phyloP scores from a whole-genome alignment of 2,113 vertebrate genomes.

The Rhea americana region DNA sequence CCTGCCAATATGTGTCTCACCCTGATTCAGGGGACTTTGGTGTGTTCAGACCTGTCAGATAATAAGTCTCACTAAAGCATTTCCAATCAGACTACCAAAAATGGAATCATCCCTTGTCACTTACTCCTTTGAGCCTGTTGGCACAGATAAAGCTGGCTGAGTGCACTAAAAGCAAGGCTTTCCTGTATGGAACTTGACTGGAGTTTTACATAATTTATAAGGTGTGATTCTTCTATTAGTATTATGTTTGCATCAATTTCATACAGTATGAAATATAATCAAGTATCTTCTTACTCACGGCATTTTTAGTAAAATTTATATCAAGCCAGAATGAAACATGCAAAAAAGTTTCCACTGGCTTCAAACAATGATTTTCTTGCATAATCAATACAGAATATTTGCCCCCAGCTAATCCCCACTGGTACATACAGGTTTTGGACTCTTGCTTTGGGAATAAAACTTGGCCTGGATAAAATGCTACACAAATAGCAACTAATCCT shows the following conservation, averaged over 20 bases:
- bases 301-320: background rate
- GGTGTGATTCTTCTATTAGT: background rate
- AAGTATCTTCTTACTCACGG: background rate
- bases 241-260: background rate
- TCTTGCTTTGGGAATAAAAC: background rate
- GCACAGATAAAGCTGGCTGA: background rate
- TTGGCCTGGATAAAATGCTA: background rate
- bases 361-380: background rate
- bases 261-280: background rate
- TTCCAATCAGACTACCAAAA: background rate
- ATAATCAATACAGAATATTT: background rate
- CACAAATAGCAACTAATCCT: background rate
- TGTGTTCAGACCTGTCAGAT: background rate
- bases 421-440: background rate
- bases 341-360: background rate
- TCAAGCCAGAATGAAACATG: background rate
- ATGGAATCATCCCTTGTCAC: background rate
- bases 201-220: background rate
- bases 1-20: background rate
- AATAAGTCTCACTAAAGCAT: background rate
- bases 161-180: background rate
- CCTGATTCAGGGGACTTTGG: background rate
- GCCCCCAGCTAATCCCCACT: background rate
- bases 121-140: background rate
- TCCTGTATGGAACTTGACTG: background rate